phyloP scores from a whole-genome alignment of 2,888 invertebrate species.

The Siphlonurus alternatus region DNA sequence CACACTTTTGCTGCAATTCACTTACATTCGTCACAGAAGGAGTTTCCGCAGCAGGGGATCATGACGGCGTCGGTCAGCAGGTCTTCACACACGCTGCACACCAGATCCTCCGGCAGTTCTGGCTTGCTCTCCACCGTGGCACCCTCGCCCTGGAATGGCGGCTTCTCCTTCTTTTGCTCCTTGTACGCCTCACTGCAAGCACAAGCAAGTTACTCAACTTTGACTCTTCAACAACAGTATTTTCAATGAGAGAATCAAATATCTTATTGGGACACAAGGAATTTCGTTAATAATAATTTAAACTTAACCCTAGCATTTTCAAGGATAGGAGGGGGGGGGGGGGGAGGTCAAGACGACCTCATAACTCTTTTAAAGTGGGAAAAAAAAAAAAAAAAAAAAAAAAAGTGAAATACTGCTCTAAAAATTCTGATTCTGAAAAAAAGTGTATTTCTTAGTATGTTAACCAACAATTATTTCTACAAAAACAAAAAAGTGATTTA shows the following conservation, averaged over 20 bases:
- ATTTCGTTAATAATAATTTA: no score
- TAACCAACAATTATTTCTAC: no score
- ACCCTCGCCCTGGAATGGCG: slow-evolving; percentile 39
- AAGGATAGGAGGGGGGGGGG: no score
- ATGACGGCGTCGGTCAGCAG: slow-evolving; percentile 89
- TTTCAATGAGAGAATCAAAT: slow-evolving; percentile 4
- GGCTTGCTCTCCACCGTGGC: slow-evolving; percentile 33
- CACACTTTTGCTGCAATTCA: no score
- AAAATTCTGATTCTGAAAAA: no score
- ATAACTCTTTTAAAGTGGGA: no score
- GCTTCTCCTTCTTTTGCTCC: slow-evolving; percentile 49
- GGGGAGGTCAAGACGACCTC: no score
- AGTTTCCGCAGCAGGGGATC: slow-evolving; percentile 96
- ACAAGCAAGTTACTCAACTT: slow-evolving; percentile 6
- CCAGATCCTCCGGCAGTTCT: slow-evolving; percentile 76
- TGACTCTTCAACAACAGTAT: slow-evolving; percentile 1
- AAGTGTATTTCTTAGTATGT: no score
- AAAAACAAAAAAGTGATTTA: no score
- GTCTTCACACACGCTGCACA: slow-evolving; percentile 85
- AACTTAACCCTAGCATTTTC: no score
- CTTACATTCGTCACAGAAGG: slow-evolving; percentile 97
- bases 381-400: no score
- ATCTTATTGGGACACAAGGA: neutral
- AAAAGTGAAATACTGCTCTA: no score
- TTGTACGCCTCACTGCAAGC: slow-evolving; percentile 61